Evolutionary conservation across 2,113 vertebrate genomes (phyloP), one percentile per base, ranked within the genome.

Genomic region (Cyprinodon brontotheroides): DNA sequence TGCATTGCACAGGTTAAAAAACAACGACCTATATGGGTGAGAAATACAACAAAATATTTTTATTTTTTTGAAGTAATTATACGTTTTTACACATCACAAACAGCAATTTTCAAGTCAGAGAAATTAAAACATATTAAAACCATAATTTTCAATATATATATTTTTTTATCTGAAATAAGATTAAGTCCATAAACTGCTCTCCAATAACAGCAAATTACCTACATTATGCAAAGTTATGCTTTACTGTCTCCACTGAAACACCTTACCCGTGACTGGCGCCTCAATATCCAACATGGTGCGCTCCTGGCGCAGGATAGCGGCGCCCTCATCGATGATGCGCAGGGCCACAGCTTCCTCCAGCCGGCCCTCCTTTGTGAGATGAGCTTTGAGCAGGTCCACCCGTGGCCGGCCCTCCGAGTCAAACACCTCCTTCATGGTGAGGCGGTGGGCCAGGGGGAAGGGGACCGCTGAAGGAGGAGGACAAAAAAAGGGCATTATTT

Each of bases 251-350:
- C n/a, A 17, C 41, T 3, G 14, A 3, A 29, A 3, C 12, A 39
- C 50, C 77, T 50, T 83, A 95, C 95, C 95, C 84, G 95, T 95
- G 89, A 95, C 95, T 45, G 95, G 95, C 11, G 95, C 95, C 87
- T 95, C 94, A 40, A 95, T 95, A 84, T 95, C 95, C 92, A 95
- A 87, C 94, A 95, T 95, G 64, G 95, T 95, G 88, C 94, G 94
- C 87, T 95, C 95, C 85, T 95, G 94, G 62, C 95, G 93, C 81
- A 95, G 90, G 81, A 95, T 95, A 85, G 94, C 90, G 22, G 93
- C 95, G 1, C 95, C 95, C 88, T 95, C 95, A 66, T 94, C 94
- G 81, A 95, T 94, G 87, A 95, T 94, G 78, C 94, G 94, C 82
- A 95, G 86, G n/a, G 95, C 94, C 78, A 95, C 95, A 0, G 93